phyloP scores from a whole-genome alignment of 2,797 vertebrate species.

The Emys orbicularis region DNA sequence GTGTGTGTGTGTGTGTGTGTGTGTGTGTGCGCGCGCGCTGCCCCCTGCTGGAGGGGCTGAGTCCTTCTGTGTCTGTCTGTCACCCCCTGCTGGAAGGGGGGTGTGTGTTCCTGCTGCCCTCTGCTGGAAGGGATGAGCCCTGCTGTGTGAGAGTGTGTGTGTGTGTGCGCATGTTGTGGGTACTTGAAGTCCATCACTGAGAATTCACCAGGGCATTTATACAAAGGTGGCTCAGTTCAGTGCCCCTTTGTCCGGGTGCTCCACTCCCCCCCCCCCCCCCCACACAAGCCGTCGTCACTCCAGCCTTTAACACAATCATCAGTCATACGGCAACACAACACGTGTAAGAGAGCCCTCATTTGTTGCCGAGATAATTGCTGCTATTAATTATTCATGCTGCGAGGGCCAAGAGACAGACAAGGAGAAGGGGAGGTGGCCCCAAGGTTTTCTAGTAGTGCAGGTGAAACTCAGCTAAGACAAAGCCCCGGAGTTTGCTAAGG shows the following conservation, averaged over 20 bases:
- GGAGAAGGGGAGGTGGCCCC: not conserved
- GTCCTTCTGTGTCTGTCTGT: no score
- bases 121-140: no score
- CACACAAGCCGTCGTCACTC: not conserved
- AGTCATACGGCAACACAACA: conserved; percentile 13
- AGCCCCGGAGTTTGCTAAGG: not conserved
- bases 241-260: no score
- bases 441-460: not conserved
- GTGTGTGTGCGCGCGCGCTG: no score
- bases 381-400: conserved; percentile 13
- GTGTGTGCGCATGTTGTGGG: no score
- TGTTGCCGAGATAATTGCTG: not conserved
- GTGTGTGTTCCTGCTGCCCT: no score
- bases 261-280: no score
- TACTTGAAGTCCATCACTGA: not conserved
- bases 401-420: not conserved
- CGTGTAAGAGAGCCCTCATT: not conserved
- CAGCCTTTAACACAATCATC: not conserved
- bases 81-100: no score
- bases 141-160: not conserved
- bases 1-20: no score
- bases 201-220: no score
- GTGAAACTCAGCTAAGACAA: not conserved
- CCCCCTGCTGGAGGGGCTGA: no score
- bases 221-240: no score